A percentile compares a stretch with the other conserved stretches of the same genome.
These are phyloP conservation scores for Criorhina ranunculi DNA, from an alignment of 2,888 invertebrate genomes.

Conservation along the genomic window DNA sequence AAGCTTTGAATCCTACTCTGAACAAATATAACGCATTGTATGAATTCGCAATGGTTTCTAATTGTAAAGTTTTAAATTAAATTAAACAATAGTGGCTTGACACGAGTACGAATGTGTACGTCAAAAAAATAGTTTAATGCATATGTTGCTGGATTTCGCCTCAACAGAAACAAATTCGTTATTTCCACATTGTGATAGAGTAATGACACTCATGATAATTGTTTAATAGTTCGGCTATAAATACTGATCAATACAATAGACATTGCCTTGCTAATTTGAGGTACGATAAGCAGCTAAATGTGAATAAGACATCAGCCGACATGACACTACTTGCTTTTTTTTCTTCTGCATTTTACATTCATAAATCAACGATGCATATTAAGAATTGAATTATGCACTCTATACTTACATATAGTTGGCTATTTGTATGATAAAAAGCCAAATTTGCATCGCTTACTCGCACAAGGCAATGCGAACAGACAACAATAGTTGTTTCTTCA, in stretches of 20 bases:
- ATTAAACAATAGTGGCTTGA: too few relatives aligned
- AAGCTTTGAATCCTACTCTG: too few relatives aligned
- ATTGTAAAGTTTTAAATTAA: too few relatives aligned
- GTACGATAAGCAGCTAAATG: not conserved
- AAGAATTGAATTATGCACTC: not conserved
- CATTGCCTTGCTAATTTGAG: not conserved
- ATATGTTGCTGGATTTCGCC: not conserved
- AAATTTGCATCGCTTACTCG: constrained; percentile 13
- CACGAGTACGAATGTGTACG: too few relatives aligned
- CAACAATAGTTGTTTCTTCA: not conserved
- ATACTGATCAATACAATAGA: not conserved
- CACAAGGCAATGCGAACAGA: not conserved
- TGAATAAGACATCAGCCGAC: not conserved
- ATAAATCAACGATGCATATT: constrained; percentile 4
- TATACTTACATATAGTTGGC: not conserved
- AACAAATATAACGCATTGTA: too few relatives aligned
- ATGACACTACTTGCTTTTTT: not conserved
- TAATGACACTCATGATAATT: not conserved
- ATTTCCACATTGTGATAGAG: not conserved
- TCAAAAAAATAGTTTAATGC: constrained; percentile 6
- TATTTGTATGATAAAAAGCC: not conserved
- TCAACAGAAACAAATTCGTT: constrained; percentile 4
- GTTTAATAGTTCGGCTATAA: not conserved
- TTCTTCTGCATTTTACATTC: not conserved
- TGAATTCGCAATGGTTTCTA: not conserved